Evolutionary conservation across 2,888 invertebrate genomes (phyloP).

Genomic region (Diogma glabrata): DNA sequence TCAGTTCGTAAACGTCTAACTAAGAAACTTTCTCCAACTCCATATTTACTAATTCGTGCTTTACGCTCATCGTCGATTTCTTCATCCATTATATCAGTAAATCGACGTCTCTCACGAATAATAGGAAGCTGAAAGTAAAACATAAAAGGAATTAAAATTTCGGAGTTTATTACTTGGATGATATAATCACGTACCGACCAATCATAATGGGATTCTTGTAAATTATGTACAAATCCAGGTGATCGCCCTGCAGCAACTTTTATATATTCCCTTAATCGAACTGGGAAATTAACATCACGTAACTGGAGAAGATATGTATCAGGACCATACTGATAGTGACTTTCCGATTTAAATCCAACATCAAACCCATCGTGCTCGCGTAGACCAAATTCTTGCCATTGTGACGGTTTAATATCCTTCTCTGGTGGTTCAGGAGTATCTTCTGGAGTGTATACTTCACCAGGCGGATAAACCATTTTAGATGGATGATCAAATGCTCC

Average conservation of each 20-base stretch:
- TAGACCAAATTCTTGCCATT: conserved; percentile 61
- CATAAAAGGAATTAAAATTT: neutral
- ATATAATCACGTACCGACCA: conserved; percentile 53
- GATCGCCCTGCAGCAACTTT: conserved; percentile 77
- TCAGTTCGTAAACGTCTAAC: conserved; percentile 69
- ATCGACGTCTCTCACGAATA: conserved; percentile 78
- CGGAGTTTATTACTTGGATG: neutral
- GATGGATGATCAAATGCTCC: conserved; percentile 86
- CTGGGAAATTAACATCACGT: conserved; percentile 90
- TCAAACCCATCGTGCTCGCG: conserved; percentile 76
- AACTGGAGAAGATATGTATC: conserved; percentile 92
- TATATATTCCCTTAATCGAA: conserved; percentile 83
- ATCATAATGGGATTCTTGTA: conserved; percentile 54
- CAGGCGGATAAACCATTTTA: conserved; percentile 87
- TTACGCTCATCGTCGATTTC: conserved; percentile 86
- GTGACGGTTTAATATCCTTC: conserved; percentile 39
- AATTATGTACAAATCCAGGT: conserved; percentile 54
- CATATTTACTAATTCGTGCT: conserved; percentile 67
- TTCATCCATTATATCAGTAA: conserved; percentile 91
- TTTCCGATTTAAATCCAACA: conserved; percentile 70
- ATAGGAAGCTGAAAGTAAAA: conserved; percentile 55
- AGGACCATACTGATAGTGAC: conserved; percentile 92
- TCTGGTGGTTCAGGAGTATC: conserved; percentile 52
- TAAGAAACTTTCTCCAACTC: conserved; percentile 47
- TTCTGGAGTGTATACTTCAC: conserved; percentile 69